These are phyloP conservation scores for Amblyraja radiata DNA, from an alignment of 2,797 vertebrate species.

Conservation along the genomic window DNA sequence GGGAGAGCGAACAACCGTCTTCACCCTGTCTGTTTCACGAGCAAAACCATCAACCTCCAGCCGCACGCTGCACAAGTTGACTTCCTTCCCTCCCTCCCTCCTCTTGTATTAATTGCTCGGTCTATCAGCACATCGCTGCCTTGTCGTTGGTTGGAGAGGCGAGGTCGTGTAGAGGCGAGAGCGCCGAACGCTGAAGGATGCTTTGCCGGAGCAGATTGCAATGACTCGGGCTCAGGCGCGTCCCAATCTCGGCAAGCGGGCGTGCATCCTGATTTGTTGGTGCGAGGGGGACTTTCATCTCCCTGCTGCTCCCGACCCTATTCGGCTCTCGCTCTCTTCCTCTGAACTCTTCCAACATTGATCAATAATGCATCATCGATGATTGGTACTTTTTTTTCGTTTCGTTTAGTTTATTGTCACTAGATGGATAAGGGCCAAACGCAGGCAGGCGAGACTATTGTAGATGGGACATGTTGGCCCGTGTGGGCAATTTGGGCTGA, in stretches of 20 bases:
- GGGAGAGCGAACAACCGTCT: not conserved
- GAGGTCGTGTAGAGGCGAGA: too few species aligned
- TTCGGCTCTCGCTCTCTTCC: not conserved
- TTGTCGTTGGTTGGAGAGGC: not conserved
- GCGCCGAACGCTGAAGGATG: not conserved
- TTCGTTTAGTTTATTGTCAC: too few species aligned
- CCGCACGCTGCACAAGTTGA: not conserved
- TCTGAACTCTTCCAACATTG: not conserved
- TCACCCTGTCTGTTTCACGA: not conserved
- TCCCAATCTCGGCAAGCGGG: not conserved
- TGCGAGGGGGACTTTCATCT: not conserved
- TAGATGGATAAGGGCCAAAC: too few species aligned
- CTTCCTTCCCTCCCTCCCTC: too few species aligned
- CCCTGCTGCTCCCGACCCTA: not conserved
- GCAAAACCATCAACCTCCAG: not conserved
- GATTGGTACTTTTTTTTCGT: too few species aligned
- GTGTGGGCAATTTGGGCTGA: too few species aligned
- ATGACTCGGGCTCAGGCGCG: not conserved
- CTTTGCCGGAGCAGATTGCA: not conserved
- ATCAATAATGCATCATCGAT: not conserved
- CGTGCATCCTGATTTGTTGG: slow-evolving; percentile 30
- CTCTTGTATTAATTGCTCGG: not conserved
- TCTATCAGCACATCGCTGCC: slow-evolving; percentile 17
- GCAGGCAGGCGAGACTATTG: too few species aligned
- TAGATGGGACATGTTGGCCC: too few species aligned